Base-by-base conservation (phyloP, 2,113 vertebrate genomes). In the Sphyrna mokarran region DNA sequence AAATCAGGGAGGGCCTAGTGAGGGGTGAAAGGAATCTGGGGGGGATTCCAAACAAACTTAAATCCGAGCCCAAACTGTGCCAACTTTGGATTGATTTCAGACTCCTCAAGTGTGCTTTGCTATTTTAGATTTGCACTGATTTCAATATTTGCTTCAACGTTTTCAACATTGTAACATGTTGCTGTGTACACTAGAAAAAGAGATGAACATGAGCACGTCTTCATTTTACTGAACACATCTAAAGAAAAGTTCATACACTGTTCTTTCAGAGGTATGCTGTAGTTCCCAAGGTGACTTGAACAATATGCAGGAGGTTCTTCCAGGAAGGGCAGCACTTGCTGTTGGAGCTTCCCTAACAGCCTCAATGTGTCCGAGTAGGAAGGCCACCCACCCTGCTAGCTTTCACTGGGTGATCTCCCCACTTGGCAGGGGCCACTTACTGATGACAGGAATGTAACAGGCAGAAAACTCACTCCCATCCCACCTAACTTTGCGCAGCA, bases 31-130 rank as follows among this genome's bases (percentile, higher is more conserved):
- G 63, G 63, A 48, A n/a, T n/a, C n/a, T n/a, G n/a, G n/a, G 43
- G 43, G 43, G 43, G 43, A 93, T 66, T 93, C 89, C 89, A 93
- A 93, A 93, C 37, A 66, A 93, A 93, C 89, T 93, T 93, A 66
- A 66, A 68, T 66, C 89, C 68, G 89, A 93, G 33, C 33, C 61
- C n/a, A 93, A 66, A 68, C 61, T 16, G 61, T 93, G 89, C 89
- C 89, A 93, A 68, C 61, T 68, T 68, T 93, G 89, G 89, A 93
- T 93, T 93, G 89, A 93, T 93, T 93, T 93, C 61, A 91, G 89
- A 91, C 61, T 66, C 10, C 16, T 33, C n/a, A 37, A 66, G 61
- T 93, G 89, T 93, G 61, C 61, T 66, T 91, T 66, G 7, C 58
- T 89, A 89, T 61, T 10, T 26, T 68, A 37, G 33, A 66, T n/a